A percentile compares a stretch with the other conserved stretches of the same genome.
Evolutionary conservation across 2,888 invertebrate genomes (phyloP).

Genomic region (Antheraea assamensis): DNA sequence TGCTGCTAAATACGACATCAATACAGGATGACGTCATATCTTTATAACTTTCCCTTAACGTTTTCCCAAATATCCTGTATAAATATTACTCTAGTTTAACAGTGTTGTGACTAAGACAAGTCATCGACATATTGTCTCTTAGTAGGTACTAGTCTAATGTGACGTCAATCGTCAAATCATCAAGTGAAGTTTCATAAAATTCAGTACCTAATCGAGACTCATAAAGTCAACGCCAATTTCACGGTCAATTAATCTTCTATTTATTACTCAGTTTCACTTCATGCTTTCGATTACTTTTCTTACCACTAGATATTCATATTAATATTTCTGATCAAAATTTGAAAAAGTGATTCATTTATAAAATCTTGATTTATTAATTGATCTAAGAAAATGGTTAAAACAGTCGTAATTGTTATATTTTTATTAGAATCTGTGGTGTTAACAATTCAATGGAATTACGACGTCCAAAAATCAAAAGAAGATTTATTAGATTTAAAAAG

Average conservation of each 20-base stretch:
- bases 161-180: neutral
- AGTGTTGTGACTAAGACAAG: neutral
- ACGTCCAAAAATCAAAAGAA: neutral
- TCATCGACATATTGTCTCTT: neutral
- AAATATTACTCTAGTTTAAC: neutral
- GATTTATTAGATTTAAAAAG: neutral
- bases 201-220: too few relatives aligned
- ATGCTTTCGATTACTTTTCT: neutral
- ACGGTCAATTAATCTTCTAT: neutral
- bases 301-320: neutral
- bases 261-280: neutral
- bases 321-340: neutral
- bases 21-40: too few relatives aligned
- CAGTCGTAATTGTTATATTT: neutral
- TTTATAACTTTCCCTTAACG: too few relatives aligned
- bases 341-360: neutral
- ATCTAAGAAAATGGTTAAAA: conserved; percentile 3
- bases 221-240: neutral
- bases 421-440: neutral
- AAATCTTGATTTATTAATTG: too few relatives aligned
- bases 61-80: neutral
- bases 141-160: neutral
- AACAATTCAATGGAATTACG: neutral
- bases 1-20: too few relatives aligned
- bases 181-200: neutral